phyloP scores from a whole-genome alignment of 2,797 vertebrate genomes.

The Liparis tanakae region DNA sequence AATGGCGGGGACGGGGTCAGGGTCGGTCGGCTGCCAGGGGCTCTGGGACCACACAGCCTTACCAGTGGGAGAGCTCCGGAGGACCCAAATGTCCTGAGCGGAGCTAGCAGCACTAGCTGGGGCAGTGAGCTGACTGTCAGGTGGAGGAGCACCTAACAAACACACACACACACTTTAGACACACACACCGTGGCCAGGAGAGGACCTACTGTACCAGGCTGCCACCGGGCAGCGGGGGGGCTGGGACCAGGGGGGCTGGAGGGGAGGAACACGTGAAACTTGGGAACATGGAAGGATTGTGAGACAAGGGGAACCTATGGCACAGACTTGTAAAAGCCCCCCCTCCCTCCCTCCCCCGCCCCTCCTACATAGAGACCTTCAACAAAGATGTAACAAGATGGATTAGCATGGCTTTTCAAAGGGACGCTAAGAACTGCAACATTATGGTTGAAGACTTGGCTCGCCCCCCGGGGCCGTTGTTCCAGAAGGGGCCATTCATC shows the following conservation, averaged over 20 bases:
- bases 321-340: not conserved
- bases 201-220: slow-evolving; percentile 28
- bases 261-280: slow-evolving; percentile 12
- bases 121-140: slow-evolving; percentile 72
- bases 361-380: not conserved
- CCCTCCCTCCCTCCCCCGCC: not conserved
- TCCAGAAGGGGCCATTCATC: not conserved
- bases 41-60: slow-evolving; percentile 72
- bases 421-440: not conserved
- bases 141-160: slow-evolving; percentile 75
- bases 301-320: not conserved
- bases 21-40: not conserved
- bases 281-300: not conserved
- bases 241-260: slow-evolving; percentile 17
- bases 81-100: slow-evolving; percentile 82
- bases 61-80: slow-evolving; percentile 79
- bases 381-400: not conserved
- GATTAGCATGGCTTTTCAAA: not conserved
- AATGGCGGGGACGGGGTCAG: slow-evolving; percentile 1
- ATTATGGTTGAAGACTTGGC: not conserved
- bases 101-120: slow-evolving; percentile 75
- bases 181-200: slow-evolving; percentile 30
- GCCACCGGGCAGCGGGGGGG: slow-evolving; percentile 17
- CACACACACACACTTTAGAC: slow-evolving; percentile 68
- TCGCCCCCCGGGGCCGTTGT: not conserved